Conservation (phyloP, 2,797 vertebrate species). For the Leucoraja ocellata region DNA sequence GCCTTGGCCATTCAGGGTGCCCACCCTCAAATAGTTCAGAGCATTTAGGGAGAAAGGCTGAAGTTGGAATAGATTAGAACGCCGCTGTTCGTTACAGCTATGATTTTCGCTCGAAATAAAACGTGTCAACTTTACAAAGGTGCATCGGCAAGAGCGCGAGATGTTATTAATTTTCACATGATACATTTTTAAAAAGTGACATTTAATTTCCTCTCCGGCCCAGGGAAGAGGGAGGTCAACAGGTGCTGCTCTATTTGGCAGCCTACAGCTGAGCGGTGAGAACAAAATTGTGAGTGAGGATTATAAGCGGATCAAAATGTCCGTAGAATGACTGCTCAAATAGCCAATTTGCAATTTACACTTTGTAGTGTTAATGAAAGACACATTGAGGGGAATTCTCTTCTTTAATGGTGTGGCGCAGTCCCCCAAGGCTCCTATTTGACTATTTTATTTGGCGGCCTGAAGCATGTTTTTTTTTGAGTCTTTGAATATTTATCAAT, state of each 20-base stretch:
- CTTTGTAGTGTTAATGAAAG: slow-evolving; percentile 34
- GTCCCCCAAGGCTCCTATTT: slow-evolving; percentile 1
- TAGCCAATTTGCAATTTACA: slow-evolving; percentile 34
- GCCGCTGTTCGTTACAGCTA: background rate
- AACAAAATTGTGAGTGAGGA: slow-evolving; percentile 18
- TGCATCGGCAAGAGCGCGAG: too few species aligned
- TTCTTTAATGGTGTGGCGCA: background rate
- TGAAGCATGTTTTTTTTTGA: slow-evolving; percentile 23
- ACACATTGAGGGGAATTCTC: slow-evolving; percentile 22
- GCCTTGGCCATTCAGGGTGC: background rate
- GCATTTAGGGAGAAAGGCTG: background rate
- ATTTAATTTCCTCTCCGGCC: slow-evolving; percentile 25
- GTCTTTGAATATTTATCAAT: slow-evolving; percentile 35
- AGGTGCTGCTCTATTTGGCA: slow-evolving; percentile 18
- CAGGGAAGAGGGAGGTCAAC: slow-evolving; percentile 1
- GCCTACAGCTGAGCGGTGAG: background rate
- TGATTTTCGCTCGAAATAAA: background rate
- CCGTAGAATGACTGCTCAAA: slow-evolving; percentile 9
- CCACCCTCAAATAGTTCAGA: background rate
- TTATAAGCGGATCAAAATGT: background rate
- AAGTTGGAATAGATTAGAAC: background rate
- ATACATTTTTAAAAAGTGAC: background rate
- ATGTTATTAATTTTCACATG: slow-evolving; percentile 18
- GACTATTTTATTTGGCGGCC: slow-evolving; percentile 28
- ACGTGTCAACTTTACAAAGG: background rate